Conservation (phyloP, 2,113 vertebrate genomes). For the Mellivora capensis region DNA sequence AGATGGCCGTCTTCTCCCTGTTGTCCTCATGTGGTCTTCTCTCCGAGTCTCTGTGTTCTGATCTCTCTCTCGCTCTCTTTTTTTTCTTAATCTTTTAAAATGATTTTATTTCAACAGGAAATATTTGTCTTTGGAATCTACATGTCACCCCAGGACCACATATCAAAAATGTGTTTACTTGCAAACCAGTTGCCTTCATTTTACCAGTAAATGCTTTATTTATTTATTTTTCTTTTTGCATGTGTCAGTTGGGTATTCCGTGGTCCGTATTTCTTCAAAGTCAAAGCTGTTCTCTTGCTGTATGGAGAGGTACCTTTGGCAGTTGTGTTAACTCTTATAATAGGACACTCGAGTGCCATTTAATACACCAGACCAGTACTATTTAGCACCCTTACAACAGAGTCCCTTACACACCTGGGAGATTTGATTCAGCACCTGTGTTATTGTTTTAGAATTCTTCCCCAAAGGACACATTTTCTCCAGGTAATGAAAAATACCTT, state of each 20-base stretch:
- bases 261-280: background rate
- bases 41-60: background rate
- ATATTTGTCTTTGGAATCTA: constrained; percentile 50
- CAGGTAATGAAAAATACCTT: constrained; percentile 59
- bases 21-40: background rate
- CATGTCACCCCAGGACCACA: constrained; percentile 39
- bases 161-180: constrained; percentile 50
- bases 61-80: background rate
- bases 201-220: constrained; percentile 14
- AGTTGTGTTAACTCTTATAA: constrained; percentile 39
- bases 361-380: background rate
- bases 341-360: constrained; percentile 41
- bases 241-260: constrained; percentile 15
- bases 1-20: background rate
- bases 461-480: constrained; percentile 66
- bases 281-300: constrained; percentile 31
- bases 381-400: constrained; percentile 7
- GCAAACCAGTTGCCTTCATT: constrained; percentile 53
- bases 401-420: constrained; percentile 54
- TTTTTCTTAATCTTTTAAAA: background rate
- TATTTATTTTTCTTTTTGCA: background rate
- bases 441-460: constrained; percentile 67
- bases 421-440: constrained; percentile 60
- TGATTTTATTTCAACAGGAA: constrained; percentile 37
- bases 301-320: constrained; percentile 44